Evolutionary conservation across 30 jellyfish, hydroid and myxozoan species (phyloP), one percentile per base, ranked within the genome.

Genomic region (Rhopilema esculentum): DNA sequence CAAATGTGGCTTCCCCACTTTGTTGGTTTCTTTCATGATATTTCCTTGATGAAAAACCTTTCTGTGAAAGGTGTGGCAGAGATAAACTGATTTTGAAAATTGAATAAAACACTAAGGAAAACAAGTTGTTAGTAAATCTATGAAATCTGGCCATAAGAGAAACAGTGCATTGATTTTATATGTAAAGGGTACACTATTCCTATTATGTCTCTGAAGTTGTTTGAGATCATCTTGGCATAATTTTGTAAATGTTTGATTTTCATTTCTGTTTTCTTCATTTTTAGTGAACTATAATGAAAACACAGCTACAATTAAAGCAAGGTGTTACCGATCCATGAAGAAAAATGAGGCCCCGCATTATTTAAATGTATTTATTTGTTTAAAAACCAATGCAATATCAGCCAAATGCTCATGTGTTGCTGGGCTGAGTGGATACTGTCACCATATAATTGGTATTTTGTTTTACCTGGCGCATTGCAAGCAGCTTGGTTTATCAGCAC

Each of bases 291-390:
- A 69, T 29, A 23, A 69, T 26, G 16, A 69, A 18, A 29, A 69
- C 80, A 26, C 52, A 69, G 80, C 53, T 18, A 69, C 80, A 18
- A 80, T 77, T 30, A 77, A 32, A 18, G 88, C 50, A n/a, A n/a
- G 48, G 28, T 77, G 88, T 30, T 77, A 25, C 28, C 80, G 88
- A 16, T 50, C 80, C 27, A 77, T 77, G 88, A 77, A 53, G 57
- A 77, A 30, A 80, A 20, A 24, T 23, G 88, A 77, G 79, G 88
- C 79, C 21, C 88, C 88, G 21, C 88, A 77, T 77, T 16, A 16
- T 32, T 26, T 77, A 30, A 74, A n/a, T 17, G 23, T 49, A 28
- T 20, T 12, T 6, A 20, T 50, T 16, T 22, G 57, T 25, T 21
- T 17, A 23, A 53, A 49, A 16, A 30, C 29, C 82, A 48, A 16